Evolutionary conservation across 2,797 vertebrate species (phyloP).

Genomic region (Eurystomus glaucurus): DNA sequence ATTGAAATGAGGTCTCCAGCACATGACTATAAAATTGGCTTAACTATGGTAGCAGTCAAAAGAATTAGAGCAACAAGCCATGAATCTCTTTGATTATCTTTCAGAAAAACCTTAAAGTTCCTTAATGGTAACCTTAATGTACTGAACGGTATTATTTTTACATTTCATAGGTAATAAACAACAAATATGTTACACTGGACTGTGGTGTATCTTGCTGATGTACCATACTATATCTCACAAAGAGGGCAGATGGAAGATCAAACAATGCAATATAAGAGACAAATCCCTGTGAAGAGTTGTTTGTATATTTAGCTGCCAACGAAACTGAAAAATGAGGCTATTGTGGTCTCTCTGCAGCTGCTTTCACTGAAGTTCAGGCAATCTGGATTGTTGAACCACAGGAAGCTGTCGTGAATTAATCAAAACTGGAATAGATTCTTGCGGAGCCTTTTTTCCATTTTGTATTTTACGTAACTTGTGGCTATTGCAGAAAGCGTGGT

Average conservation of each 20-base stretch:
- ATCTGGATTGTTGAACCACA: background rate
- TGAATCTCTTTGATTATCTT: background rate
- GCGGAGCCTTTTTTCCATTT: background rate
- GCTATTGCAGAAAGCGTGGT: background rate
- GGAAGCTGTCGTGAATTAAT: background rate
- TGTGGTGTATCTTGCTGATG: background rate
- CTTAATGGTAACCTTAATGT: background rate
- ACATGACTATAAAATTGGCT: background rate
- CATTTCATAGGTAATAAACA: background rate
- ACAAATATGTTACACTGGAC: background rate
- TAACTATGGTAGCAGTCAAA: background rate
- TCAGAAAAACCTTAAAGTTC: background rate
- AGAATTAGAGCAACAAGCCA: background rate
- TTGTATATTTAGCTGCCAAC: background rate
- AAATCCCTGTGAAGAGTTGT: background rate
- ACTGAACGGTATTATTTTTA: background rate
- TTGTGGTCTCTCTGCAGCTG: constrained; percentile 16
- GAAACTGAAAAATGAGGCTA: background rate
- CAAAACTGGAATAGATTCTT: background rate
- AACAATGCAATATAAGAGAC: background rate
- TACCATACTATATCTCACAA: background rate
- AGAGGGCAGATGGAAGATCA: background rate
- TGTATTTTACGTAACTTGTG: background rate
- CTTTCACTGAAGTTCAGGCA: background rate
- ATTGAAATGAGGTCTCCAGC: background rate